phyloP scores from a whole-genome alignment of 2,113 vertebrate genomes.

The Halichoeres trimaculatus region DNA sequence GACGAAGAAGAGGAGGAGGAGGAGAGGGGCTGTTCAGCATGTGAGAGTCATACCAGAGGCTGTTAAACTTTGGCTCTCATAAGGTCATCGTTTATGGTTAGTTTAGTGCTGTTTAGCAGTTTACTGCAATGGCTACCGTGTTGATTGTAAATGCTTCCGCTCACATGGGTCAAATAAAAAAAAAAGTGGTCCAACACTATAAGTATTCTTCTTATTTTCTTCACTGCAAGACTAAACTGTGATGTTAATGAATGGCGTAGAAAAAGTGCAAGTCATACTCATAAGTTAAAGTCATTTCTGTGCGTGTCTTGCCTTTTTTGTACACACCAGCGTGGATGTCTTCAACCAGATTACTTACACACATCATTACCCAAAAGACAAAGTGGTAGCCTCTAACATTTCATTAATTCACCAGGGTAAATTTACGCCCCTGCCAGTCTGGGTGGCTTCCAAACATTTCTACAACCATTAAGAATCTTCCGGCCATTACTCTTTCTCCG shows the following conservation, averaged over 20 bases:
- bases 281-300: conserved; percentile 8
- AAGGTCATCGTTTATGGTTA: conserved; percentile 57
- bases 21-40: conserved; percentile 48
- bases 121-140: conserved; percentile 7
- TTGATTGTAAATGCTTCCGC: neutral
- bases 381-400: conserved; percentile 55
- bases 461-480: conserved; percentile 64
- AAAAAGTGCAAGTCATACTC: conserved; percentile 40
- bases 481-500: conserved; percentile 51
- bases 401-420: conserved; percentile 59
- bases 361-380: conserved; percentile 49
- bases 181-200: neutral
- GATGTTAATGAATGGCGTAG: neutral
- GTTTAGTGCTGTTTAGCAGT: conserved; percentile 32
- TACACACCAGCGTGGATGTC: neutral
- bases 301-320: neutral
- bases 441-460: conserved; percentile 72
- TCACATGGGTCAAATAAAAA: neutral
- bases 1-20: neutral
- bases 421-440: conserved; percentile 55
- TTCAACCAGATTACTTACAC: conserved; percentile 6
- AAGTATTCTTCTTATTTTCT: neutral
- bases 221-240: neutral
- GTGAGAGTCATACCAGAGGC: conserved; percentile 73
- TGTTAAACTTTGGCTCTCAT: conserved; percentile 73